These are phyloP conservation scores for Passer montanus DNA, from an alignment of 2,113 vertebrate species.

Conservation along the genomic window DNA sequence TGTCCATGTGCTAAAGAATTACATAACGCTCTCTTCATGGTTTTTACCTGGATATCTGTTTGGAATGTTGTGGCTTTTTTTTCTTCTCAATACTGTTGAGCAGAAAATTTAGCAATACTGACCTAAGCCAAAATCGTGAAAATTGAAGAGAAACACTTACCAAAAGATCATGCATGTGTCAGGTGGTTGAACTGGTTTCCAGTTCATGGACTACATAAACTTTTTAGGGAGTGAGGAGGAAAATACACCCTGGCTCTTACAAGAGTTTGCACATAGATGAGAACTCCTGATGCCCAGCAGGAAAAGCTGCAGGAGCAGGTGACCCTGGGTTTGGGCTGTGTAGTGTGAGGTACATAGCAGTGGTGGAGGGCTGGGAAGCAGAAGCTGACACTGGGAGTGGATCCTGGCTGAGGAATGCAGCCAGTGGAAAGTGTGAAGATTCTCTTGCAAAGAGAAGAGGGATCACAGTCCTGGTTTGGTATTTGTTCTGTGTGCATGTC, in stretches of 20 bases:
- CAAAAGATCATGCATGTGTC: not conserved
- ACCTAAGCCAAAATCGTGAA: not conserved
- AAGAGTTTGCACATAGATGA: not conserved
- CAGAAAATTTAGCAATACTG: not conserved
- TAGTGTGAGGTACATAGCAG: rapidly evolving
- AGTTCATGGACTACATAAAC: not conserved
- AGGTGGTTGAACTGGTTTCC: not conserved
- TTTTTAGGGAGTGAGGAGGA: not conserved
- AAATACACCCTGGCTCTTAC: not conserved
- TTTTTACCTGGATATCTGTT: not conserved
- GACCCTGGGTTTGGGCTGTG: not conserved
- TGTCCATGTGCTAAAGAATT: not conserved
- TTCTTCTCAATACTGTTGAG: not conserved
- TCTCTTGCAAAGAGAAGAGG: not conserved
- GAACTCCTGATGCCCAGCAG: not conserved
- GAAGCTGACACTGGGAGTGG: not conserved
- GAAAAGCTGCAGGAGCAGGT: not conserved
- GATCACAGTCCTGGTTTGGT: not conserved
- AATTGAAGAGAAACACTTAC: not conserved
- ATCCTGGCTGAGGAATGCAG: not conserved
- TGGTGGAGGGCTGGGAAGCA: not conserved
- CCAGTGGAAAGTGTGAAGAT: not conserved
- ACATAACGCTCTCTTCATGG: not conserved
- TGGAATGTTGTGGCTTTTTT: not conserved
- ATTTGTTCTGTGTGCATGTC: not conserved